phyloP scores from a whole-genome alignment of 30 jellyfish, hydroid and myxozoan genomes.

The Aurelia aurita complex sp. Pacific region DNA sequence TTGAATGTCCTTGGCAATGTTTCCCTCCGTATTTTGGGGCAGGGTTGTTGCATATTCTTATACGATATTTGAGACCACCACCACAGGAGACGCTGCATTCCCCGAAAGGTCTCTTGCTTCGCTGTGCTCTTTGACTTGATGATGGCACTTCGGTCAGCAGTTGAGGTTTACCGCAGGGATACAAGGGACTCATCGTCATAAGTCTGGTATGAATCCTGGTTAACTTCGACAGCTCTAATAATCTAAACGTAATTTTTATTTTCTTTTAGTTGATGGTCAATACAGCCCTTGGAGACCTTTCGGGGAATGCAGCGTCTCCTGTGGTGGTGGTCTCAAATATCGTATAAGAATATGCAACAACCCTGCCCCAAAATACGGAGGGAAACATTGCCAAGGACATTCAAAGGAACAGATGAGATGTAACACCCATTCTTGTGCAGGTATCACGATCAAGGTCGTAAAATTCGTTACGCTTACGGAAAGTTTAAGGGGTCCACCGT shows the following conservation, averaged over 20 bases:
- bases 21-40: slow-evolving; percentile 19
- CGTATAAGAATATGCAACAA: slow-evolving; percentile 5
- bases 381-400: slow-evolving; percentile 12
- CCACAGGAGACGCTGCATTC: slow-evolving; percentile 20
- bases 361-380: slow-evolving; percentile 30
- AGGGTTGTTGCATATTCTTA: slow-evolving; percentile 18
- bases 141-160: no score
- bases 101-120: not conserved
- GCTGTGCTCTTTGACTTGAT: no score
- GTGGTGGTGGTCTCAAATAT: slow-evolving; percentile 20
- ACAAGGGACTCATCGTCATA: no score
- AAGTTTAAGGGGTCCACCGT: no score
- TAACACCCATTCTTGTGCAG: no score
- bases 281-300: slow-evolving; percentile 13
- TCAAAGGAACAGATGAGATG: slow-evolving; percentile 3
- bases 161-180: no score
- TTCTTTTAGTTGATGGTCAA: slow-evolving; percentile 19
- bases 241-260: no score
- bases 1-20: slow-evolving; percentile 8
- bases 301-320: slow-evolving; percentile 9
- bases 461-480: no score
- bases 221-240: no score
- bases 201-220: no score
- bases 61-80: slow-evolving; percentile 8
- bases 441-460: no score